A percentile compares a stretch with the other conserved stretches of the same genome.
These are phyloP conservation scores for Carassius auratus DNA, from an alignment of 2,113 vertebrate genomes.

Conservation along the genomic window DNA sequence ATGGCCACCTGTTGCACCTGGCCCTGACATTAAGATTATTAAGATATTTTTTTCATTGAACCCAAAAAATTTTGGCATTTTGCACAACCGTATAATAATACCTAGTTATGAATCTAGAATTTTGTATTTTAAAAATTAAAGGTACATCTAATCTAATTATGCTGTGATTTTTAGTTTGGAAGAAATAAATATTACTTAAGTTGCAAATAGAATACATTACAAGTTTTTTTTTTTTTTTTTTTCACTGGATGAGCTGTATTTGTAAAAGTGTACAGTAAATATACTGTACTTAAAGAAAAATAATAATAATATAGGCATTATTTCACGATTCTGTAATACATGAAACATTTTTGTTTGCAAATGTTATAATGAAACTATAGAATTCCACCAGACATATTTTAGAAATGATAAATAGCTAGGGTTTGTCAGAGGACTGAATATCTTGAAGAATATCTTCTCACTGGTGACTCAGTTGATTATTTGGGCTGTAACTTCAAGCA, in stretches of 20 bases:
- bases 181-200: not conserved
- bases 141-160: not conserved
- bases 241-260: not conserved
- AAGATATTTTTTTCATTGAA: not conserved
- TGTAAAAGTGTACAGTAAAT: not conserved
- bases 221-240: too few species aligned
- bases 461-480: not conserved
- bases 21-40: constrained; percentile 55
- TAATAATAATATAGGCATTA: too few species aligned
- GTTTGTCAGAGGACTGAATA: not conserved
- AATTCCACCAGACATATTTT: too few species aligned
- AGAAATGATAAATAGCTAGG: not conserved
- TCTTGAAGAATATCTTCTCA: not conserved
- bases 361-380: too few species aligned
- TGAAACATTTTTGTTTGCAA: too few species aligned
- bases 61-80: not conserved
- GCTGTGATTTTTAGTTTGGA: not conserved
- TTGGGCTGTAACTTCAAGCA: not conserved
- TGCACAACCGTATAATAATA: too few species aligned
- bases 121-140: not conserved
- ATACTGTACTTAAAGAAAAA: not conserved
- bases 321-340: too few species aligned
- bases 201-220: not conserved
- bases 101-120: not conserved
- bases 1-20: constrained; percentile 60